Conservation (phyloP, 1,140 invertebrate species). For the Asbolus verrucosus region DNA sequence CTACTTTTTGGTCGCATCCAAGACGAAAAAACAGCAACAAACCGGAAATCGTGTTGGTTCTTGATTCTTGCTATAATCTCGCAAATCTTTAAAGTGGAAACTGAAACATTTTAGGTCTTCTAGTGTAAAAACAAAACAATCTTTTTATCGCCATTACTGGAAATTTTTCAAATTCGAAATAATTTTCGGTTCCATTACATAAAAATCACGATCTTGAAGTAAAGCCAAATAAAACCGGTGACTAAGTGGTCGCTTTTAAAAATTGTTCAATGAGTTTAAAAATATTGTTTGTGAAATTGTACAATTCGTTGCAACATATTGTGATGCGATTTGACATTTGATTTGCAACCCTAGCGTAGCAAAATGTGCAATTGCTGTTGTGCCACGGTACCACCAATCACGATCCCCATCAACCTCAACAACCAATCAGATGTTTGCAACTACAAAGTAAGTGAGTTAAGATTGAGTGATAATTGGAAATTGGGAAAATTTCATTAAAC, state of each 20-base stretch:
- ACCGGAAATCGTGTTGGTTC: no score
- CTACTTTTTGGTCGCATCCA: no score
- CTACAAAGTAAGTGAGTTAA: constrained; percentile 84
- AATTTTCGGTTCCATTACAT: no score
- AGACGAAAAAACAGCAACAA: constrained; percentile 16
- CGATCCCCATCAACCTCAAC: constrained; percentile 79
- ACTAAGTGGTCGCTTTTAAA: constrained; percentile 38
- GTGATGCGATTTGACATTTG: constrained; percentile 26
- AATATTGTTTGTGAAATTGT: constrained; percentile 49
- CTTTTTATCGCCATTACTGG: no score
- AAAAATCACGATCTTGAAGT: constrained; percentile 50
- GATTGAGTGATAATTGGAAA: no score
- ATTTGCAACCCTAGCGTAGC: background rate
- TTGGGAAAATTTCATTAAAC: constrained; percentile 33
- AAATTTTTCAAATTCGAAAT: no score
- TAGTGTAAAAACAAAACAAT: no score
- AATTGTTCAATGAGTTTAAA: constrained; percentile 49
- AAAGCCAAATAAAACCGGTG: constrained; percentile 50
- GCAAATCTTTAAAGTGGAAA: no score
- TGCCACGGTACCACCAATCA: constrained; percentile 74
- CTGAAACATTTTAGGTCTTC: no score
- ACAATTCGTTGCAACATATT: constrained; percentile 36
- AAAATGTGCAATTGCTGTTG: constrained; percentile 75
- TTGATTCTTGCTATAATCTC: no score
- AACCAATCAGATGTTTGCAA: constrained; percentile 78